Evolutionary conservation across 2,797 vertebrate species (phyloP).

Genomic region (Limosa lapponica): DNA sequence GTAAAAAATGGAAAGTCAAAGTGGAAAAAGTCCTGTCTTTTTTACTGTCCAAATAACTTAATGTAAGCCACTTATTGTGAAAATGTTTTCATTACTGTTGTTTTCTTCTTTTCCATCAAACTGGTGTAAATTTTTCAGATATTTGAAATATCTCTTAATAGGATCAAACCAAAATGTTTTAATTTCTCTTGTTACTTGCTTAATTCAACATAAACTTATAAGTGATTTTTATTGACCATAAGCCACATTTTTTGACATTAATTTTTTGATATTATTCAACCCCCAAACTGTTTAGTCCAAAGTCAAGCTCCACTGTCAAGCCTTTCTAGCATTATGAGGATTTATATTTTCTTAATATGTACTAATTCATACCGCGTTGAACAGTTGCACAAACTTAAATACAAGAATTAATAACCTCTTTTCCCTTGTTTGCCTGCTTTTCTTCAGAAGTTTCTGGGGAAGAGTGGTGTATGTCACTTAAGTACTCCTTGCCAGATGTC

Average conservation of each 20-base stretch:
- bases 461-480: not conserved
- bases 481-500: not conserved
- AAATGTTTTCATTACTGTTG: not conserved
- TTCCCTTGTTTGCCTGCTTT: not conserved
- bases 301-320: not conserved
- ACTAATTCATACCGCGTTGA: not conserved
- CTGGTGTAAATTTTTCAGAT: not conserved
- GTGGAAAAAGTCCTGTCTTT: fast-evolving
- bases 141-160: not conserved
- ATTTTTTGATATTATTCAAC: not conserved
- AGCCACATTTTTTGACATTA: not conserved
- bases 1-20: not conserved
- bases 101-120: not conserved
- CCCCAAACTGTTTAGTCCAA: not conserved
- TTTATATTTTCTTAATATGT: not conserved
- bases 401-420: not conserved
- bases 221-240: not conserved
- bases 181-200: not conserved
- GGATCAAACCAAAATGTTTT: not conserved
- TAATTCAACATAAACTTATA: not conserved
- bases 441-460: not conserved
- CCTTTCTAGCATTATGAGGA: not conserved
- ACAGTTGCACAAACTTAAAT: not conserved
- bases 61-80: not conserved
- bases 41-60: not conserved